Percentiles rank a stretch among this genome's conserved stretches.
These are phyloP conservation scores for Catamblyrhynchus diadema DNA, from an alignment of 2,797 vertebrate species.

Conservation along the genomic window DNA sequence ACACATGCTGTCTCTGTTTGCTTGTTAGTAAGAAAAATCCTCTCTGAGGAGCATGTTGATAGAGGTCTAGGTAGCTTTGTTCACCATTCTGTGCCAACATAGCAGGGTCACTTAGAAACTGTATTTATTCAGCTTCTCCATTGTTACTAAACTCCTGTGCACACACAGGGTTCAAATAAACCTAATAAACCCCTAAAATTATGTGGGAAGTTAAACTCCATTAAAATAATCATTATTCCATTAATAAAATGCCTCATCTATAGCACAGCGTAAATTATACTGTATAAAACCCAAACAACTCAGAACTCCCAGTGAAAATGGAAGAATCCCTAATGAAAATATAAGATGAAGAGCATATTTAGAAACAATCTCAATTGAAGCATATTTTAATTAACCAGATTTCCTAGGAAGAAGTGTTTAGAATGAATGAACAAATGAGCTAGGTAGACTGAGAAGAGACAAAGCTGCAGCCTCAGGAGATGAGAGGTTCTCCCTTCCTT, in stretches of 20 bases:
- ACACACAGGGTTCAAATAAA: background rate
- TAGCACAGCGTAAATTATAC: background rate
- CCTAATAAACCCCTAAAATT: background rate
- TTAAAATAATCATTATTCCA: background rate
- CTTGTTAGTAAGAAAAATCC: slow-evolving; percentile 55
- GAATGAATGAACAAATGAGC: background rate
- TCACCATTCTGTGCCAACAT: background rate
- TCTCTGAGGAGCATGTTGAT: background rate
- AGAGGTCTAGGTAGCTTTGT: background rate
- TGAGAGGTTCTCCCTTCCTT: background rate
- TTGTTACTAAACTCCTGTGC: background rate
- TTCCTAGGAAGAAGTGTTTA: background rate
- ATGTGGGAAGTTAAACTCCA: background rate
- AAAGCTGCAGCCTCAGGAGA: background rate
- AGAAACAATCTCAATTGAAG: background rate
- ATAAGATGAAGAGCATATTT: background rate
- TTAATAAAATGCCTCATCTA: background rate
- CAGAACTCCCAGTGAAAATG: background rate
- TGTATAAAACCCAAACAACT: background rate
- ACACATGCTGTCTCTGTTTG: slow-evolving; percentile 18
- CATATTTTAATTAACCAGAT: background rate
- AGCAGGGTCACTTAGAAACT: slow-evolving; percentile 2
- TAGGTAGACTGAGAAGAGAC: background rate
- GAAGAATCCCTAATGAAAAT: background rate
- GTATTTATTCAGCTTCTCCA: background rate